These are phyloP conservation scores for Zaprionus lachaisei DNA, from an alignment of 1,140 invertebrate genomes.

Conservation along the genomic window DNA sequence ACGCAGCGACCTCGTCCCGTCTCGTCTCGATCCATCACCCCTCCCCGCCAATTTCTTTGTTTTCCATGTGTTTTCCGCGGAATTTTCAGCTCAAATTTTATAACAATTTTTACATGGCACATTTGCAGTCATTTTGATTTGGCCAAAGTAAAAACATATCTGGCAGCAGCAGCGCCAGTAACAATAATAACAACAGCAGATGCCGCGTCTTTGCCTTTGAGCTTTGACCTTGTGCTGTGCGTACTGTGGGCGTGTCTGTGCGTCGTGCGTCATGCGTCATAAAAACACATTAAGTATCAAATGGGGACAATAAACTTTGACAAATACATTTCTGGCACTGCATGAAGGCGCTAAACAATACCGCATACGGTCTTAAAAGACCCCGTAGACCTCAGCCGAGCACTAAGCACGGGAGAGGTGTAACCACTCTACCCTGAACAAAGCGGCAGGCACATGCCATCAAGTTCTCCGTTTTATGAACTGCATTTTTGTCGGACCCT, in stretches of 20 bases:
- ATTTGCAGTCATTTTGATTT: conserved; percentile 81
- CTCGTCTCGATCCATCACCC: background rate
- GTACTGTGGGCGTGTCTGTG: conserved; percentile 25
- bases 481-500: conserved; percentile 33
- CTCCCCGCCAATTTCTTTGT: conserved; percentile 24
- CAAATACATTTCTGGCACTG: conserved; percentile 61
- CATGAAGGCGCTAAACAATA: conserved; percentile 23
- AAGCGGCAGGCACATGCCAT: conserved; percentile 24
- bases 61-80: conserved; percentile 19
- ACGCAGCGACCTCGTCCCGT: background rate
- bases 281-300: conserved; percentile 78
- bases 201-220: conserved; percentile 64
- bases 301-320: conserved; percentile 77
- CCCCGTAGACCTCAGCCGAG: background rate
- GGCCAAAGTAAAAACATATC: conserved; percentile 33
- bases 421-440: background rate
- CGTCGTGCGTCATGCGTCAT: conserved; percentile 61
- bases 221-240: conserved; percentile 67
- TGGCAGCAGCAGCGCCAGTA: conserved; percentile 10
- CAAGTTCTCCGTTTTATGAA: conserved; percentile 58
- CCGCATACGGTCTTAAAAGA: background rate
- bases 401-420: background rate
- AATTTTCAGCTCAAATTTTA: conserved; percentile 73
- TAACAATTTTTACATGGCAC: conserved; percentile 77
- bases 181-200: conserved; percentile 39